Evolutionary conservation across 2,113 vertebrate genomes (phyloP), one percentile per base, ranked within the genome.

Genomic region (Triplophysa siluroides): DNA sequence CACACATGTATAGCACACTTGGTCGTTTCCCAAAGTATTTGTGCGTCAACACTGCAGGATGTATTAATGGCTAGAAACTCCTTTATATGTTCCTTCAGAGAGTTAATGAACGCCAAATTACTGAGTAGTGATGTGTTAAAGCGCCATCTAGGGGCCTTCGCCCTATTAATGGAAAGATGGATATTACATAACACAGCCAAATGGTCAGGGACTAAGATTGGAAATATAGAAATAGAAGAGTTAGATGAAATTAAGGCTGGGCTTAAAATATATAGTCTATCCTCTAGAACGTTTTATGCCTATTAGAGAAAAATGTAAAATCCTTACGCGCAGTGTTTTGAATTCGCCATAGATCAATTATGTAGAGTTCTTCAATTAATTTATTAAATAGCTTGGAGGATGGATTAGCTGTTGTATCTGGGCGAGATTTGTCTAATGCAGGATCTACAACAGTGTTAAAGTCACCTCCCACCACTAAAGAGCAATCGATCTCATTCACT

Each of bases 281-380:
- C 8, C 47, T 72, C 33, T 24, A 72, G n/a, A n/a, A n/a, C n/a
- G 64, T 38, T 10, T 66, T 66, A 10, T 66, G 45, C 12, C 45
- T 47, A 47, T 47, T 50, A 2, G 24, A 11, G n/a, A 72, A 56
- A 33, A 33, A 50, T n/a, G 24, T 56, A 16, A 33, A 56, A 3
- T 72, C 69, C 19, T 38, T 72, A 29, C 8, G 8, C 11, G 24
- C n/a, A 12, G 50, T 18, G 19, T 70, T 70, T 16, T 52, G 67
- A 50, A 70, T 50, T 70, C 67, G 41, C 67, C 67, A 70, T 24
- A 50, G 67, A 70, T 70, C n/a, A 2, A 70, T 24, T 23, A 52
- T 8, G 13, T 71, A 56, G 19, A 56, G 13, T 24, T 24, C 24
- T 19, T 56, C 23, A 11, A 3, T 10, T 8, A 29, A 54, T 56